Percentiles rank a stretch among this genome's conserved stretches.
Conservation (phyloP, 2,888 invertebrate species). For the Clepsis dumicolana region DNA sequence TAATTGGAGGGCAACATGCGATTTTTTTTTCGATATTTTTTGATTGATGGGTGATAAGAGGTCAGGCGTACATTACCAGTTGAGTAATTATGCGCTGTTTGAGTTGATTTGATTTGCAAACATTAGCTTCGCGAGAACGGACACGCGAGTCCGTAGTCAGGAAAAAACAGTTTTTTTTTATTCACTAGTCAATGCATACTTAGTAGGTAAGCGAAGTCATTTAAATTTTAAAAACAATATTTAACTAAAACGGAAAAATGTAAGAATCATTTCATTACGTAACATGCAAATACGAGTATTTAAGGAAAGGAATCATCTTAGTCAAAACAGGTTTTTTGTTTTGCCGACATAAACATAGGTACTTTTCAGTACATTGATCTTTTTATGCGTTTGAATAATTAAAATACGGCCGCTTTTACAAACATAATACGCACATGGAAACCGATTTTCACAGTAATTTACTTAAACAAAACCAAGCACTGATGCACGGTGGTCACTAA, state of each 20-base stretch:
- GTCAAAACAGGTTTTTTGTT: background rate
- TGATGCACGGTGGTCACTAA: constrained; percentile 27
- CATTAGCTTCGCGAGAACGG: background rate
- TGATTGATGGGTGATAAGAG: constrained; percentile 54
- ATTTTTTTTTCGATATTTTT: constrained; percentile 61
- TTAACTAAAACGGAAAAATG: too few species aligned
- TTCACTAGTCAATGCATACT: too few species aligned
- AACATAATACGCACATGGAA: constrained; percentile 22
- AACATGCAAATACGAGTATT: too few species aligned
- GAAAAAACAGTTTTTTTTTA: background rate
- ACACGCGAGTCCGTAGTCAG: background rate
- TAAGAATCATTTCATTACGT: too few species aligned
- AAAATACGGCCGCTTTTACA: background rate
- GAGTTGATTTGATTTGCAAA: constrained; percentile 22
- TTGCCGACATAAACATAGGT: background rate
- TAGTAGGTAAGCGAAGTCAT: too few species aligned
- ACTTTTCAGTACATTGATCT: background rate
- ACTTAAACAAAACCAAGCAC: constrained; percentile 30
- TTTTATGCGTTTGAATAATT: background rate
- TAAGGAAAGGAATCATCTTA: too few species aligned
- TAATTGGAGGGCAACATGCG: constrained; percentile 78
- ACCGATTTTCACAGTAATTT: constrained; percentile 35
- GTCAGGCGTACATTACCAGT: constrained; percentile 55
- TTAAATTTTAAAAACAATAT: too few species aligned
- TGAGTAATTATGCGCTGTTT: constrained; percentile 33